These are phyloP conservation scores for Sitta europaea DNA, from an alignment of 2,113 vertebrate species.

Conservation along the genomic window DNA sequence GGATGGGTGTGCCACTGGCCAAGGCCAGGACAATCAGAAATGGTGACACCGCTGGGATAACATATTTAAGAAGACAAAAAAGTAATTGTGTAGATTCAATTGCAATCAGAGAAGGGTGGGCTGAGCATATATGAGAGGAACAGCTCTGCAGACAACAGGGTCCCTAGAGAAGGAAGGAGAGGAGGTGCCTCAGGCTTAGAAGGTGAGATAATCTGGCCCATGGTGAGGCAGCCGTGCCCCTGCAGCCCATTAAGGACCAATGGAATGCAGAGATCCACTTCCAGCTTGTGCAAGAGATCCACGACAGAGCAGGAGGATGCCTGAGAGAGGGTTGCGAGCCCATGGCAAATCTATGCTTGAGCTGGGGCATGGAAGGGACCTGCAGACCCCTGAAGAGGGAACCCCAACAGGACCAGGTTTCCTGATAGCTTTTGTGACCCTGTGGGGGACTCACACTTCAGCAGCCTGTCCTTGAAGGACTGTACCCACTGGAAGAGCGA, in stretches of 20 bases:
- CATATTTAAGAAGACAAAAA: not conserved
- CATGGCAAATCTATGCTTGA: not conserved
- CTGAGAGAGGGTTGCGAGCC: not conserved
- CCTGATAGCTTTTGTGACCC: not conserved
- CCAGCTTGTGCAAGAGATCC: not conserved
- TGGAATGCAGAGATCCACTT: not conserved
- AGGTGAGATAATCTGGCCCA: not conserved
- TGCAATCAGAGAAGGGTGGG: not conserved
- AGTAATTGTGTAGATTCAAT: not conserved
- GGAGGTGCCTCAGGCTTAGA: not conserved
- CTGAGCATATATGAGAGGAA: not conserved
- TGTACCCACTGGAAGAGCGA: not conserved
- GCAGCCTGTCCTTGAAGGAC: not conserved
- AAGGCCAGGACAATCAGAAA: not conserved
- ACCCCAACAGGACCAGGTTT: not conserved
- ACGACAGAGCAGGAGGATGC: fast-evolving
- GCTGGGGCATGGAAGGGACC: not conserved
- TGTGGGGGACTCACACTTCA: fast-evolving
- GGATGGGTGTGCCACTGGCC: not conserved
- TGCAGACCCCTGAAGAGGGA: not conserved
- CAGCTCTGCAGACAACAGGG: not conserved
- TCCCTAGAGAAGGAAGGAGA: not conserved
- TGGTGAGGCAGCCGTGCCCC: not conserved
- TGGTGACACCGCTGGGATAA: not conserved
- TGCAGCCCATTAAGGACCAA: not conserved